A percentile compares a stretch with the other conserved stretches of the same genome.
phyloP scores from a whole-genome alignment of 2,888 invertebrate species.

The Cyclophora punctaria region DNA sequence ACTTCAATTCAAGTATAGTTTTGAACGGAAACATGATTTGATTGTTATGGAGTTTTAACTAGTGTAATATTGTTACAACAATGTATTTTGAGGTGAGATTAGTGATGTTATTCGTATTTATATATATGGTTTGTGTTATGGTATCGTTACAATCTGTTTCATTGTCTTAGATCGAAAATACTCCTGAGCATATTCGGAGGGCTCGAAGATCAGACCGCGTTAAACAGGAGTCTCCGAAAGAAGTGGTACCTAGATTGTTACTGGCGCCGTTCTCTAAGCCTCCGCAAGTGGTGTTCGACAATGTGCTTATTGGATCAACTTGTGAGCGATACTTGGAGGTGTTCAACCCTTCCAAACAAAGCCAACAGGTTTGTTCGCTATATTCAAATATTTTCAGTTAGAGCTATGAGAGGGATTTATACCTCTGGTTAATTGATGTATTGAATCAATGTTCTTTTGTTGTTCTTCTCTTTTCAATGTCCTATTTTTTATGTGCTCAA shows the following conservation, averaged over 20 bases:
- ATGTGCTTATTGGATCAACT: slow-evolving; percentile 75
- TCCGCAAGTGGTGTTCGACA: slow-evolving; percentile 80
- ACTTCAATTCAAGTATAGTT: too few relatives aligned
- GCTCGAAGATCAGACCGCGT: slow-evolving; percentile 46
- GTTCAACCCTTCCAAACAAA: slow-evolving; percentile 70
- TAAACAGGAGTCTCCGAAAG: slow-evolving; percentile 41
- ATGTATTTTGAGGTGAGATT: not conserved
- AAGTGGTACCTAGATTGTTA: slow-evolving; percentile 68
- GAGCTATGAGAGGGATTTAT: not conserved
- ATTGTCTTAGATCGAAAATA: slow-evolving; percentile 58
- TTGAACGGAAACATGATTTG: too few relatives aligned
- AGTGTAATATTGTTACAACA: too few relatives aligned
- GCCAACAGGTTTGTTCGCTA: slow-evolving; percentile 44
- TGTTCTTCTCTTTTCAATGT: too few relatives aligned
- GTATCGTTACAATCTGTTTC: too few relatives aligned
- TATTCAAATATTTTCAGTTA: not conserved
- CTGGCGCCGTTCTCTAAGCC: slow-evolving; percentile 80
- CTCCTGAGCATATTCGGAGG: slow-evolving; percentile 58
- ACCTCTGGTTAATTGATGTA: too few relatives aligned
- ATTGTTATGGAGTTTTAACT: too few relatives aligned
- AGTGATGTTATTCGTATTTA: too few relatives aligned
- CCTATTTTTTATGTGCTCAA: too few relatives aligned
- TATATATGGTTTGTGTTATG: too few relatives aligned
- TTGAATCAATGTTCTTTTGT: too few relatives aligned
- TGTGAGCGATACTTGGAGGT: slow-evolving; percentile 73